phyloP scores from a whole-genome alignment of 2,797 vertebrate species.

The Gambelia wislizenii region DNA sequence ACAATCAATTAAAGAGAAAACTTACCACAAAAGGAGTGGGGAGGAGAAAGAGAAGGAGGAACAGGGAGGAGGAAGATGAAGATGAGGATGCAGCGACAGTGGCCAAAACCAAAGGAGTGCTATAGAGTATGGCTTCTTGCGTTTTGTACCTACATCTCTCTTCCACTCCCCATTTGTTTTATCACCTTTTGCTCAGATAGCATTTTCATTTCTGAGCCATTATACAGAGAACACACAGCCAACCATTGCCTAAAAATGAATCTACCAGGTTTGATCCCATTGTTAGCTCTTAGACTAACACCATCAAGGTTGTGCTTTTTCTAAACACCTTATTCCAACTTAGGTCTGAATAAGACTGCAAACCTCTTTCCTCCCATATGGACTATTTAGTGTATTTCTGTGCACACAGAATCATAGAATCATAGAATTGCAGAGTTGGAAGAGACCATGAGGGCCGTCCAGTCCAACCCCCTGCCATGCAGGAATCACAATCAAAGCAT shows the following conservation, averaged over 20 bases:
- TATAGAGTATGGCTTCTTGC: background rate
- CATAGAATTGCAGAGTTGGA: too few relatives aligned
- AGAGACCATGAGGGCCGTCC: too few relatives aligned
- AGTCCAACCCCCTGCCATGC: too few relatives aligned
- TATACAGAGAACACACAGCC: background rate
- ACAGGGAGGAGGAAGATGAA: background rate
- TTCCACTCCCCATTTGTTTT: background rate
- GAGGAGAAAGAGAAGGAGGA: background rate
- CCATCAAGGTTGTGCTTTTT: background rate
- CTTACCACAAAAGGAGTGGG: background rate
- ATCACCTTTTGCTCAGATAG: background rate
- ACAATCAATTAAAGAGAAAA: background rate
- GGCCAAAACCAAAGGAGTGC: fast-evolving
- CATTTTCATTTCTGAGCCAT: background rate
- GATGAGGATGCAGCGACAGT: too few relatives aligned
- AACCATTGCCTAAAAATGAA: background rate
- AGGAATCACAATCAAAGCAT: too few relatives aligned
- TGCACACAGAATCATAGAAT: too few relatives aligned
- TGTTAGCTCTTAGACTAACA: too few relatives aligned
- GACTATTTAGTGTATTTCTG: background rate
- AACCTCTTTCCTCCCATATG: too few relatives aligned
- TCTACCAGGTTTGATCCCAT: too few relatives aligned
- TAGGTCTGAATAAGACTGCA: background rate
- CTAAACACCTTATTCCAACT: background rate
- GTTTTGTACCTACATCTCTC: background rate